Evolutionary conservation across 2,113 vertebrate species (phyloP).

Genomic region (Alaudala cheleensis): DNA sequence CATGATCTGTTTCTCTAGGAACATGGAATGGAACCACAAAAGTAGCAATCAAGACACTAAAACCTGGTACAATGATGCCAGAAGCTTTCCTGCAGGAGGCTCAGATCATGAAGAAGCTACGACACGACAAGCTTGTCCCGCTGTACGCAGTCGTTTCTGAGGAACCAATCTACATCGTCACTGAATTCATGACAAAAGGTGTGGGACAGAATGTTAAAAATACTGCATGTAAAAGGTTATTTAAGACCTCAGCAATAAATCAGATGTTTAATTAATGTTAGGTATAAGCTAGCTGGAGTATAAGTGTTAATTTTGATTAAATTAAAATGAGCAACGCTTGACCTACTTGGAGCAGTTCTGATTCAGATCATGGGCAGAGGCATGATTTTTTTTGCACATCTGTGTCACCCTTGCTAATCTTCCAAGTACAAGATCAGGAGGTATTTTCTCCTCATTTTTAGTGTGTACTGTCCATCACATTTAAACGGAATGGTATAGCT

Average conservation of each 20-base stretch:
- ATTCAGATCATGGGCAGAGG: neutral
- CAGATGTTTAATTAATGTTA: conserved; percentile 23
- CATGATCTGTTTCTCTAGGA: conserved; percentile 71
- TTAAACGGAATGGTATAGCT: neutral
- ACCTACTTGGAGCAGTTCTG: conserved; percentile 46
- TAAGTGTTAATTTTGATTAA: conserved; percentile 38
- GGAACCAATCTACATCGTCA: conserved; percentile 95
- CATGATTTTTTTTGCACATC: neutral
- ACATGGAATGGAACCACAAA: conserved; percentile 97
- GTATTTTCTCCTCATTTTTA: neutral
- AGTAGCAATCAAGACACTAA: conserved; percentile 95
- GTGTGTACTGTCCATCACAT: neutral
- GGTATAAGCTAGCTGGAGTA: neutral
- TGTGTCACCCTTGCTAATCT: conserved; percentile 18
- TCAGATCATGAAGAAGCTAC: conserved; percentile 95
- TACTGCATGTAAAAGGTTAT: neutral
- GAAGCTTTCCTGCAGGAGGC: conserved; percentile 96
- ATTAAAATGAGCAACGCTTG: neutral
- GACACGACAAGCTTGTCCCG: conserved; percentile 93
- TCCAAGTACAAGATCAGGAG: neutral
- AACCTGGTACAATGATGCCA: conserved; percentile 95
- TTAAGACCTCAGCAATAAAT: conserved; percentile 1
- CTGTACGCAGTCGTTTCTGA: conserved; percentile 94
- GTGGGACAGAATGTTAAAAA: neutral
- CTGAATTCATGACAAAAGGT: conserved; percentile 98